These are phyloP conservation scores for Oxystoma pomonae DNA, from an alignment of 2,888 invertebrate genomes.

Conservation along the genomic window DNA sequence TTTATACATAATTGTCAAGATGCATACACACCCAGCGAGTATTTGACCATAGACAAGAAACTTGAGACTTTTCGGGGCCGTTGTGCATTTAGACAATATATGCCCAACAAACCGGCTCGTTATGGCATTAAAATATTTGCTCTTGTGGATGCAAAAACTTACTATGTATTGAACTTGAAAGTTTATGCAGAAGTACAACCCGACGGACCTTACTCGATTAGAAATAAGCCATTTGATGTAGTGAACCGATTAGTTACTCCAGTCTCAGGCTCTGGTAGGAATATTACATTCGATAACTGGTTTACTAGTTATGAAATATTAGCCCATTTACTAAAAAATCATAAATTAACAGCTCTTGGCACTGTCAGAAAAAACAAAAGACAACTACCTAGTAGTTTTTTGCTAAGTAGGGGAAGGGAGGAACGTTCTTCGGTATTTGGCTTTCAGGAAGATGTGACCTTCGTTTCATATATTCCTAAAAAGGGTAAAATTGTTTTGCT, in stretches of 20 bases:
- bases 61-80: background rate
- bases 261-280: background rate
- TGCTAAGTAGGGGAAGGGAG: too few species aligned
- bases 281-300: background rate
- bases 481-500: too few species aligned
- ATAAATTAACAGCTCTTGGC: too few species aligned
- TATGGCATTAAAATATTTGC: background rate
- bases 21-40: background rate
- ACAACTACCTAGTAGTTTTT: too few species aligned
- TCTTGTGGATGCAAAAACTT: background rate
- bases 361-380: too few species aligned
- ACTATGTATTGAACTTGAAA: background rate
- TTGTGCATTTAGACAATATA: background rate
- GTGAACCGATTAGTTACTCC: background rate
- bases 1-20: background rate
- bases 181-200: background rate
- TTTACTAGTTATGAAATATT: too few species aligned
- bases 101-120: background rate
- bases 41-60: background rate
- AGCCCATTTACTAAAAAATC: too few species aligned
- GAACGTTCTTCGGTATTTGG: too few species aligned
- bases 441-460: too few species aligned
- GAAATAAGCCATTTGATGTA: background rate
- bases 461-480: too few species aligned
- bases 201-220: background rate